A percentile compares a stretch with the other conserved stretches of the same genome.
phyloP scores from a whole-genome alignment of 2,797 vertebrate species.

The Cossypha polioptera region DNA sequence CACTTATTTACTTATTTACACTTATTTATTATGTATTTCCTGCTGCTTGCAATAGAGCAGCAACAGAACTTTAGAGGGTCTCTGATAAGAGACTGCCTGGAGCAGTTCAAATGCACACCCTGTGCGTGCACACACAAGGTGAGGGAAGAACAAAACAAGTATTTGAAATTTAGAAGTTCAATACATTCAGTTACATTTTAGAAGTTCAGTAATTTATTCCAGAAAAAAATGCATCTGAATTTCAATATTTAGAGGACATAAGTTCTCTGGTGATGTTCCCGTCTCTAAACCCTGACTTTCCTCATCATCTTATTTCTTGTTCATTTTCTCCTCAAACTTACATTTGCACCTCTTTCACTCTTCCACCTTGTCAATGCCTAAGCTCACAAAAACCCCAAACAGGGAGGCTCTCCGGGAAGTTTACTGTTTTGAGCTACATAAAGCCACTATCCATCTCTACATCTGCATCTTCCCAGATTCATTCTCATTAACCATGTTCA shows the following conservation, averaged over 20 bases:
- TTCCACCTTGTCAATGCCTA: not conserved
- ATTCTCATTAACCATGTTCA: not conserved
- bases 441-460: not conserved
- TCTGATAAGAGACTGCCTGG: not conserved
- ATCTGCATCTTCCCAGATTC: not conserved
- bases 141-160: not conserved
- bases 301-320: not conserved
- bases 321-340: not conserved
- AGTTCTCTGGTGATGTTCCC: not conserved
- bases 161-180: not conserved
- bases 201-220: not conserved
- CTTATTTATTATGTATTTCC: not conserved
- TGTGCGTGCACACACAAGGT: not conserved
- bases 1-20: too few species aligned
- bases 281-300: not conserved
- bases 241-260: not conserved
- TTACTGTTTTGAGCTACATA: fast-evolving
- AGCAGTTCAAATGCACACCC: not conserved
- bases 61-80: not conserved
- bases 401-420: not conserved
- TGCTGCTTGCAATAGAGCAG: not conserved
- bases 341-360: not conserved
- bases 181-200: not conserved
- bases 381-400: not conserved
- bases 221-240: not conserved